These are phyloP conservation scores for Phalacrocorax pelagicus DNA, from an alignment of 2,113 vertebrate species.

Conservation along the genomic window DNA sequence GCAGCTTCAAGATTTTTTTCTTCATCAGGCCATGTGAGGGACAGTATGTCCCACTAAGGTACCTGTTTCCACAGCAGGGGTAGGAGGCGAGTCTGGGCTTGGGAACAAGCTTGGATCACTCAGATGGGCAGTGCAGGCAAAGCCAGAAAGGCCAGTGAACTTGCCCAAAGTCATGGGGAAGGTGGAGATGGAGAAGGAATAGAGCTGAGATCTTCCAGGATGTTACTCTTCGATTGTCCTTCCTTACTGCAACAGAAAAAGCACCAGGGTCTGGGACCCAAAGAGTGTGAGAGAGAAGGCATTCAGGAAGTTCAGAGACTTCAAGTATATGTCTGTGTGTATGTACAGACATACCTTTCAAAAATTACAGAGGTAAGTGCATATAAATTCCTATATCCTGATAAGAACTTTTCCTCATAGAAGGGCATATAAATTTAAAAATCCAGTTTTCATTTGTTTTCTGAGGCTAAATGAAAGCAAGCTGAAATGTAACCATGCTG, in stretches of 20 bases:
- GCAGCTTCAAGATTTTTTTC: not conserved
- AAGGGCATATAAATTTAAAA: not conserved
- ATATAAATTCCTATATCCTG: not conserved
- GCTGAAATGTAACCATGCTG: not conserved
- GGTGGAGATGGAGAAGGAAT: not conserved
- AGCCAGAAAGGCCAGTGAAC: not conserved
- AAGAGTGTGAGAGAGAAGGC: not conserved
- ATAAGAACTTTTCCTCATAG: not conserved
- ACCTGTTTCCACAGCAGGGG: not conserved
- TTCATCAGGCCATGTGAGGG: not conserved
- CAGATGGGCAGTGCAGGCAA: not conserved
- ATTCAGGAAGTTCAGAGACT: not conserved
- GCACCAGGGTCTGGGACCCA: not conserved
- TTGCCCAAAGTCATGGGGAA: not conserved
- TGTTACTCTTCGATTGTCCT: not conserved
- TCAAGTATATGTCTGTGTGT: not conserved
- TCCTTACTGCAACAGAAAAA: not conserved
- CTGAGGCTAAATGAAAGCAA: not conserved
- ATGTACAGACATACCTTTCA: not conserved
- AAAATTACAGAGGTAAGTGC: not conserved
- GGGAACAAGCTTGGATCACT: not conserved
- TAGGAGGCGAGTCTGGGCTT: not conserved
- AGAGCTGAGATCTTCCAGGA: not conserved
- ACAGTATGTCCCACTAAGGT: rapidly evolving
- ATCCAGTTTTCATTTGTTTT: not conserved